Base-by-base conservation (phyloP, 2,113 vertebrate species). In the Tor tambroides region DNA sequence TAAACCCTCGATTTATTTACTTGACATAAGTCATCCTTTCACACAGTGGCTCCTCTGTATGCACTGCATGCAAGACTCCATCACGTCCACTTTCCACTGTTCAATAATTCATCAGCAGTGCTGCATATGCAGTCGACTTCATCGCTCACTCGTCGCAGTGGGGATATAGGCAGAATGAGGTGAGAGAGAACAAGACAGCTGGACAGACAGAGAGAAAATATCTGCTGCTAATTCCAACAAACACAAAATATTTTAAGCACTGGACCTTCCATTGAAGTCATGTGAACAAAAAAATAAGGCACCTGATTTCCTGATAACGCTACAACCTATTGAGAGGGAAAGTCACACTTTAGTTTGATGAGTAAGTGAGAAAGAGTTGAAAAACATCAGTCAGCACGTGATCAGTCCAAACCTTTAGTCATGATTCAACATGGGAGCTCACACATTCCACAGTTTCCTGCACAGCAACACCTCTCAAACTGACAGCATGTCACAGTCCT, bases 41-140 rank as follows among this genome's bases (percentile, higher is more conserved):
- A 90, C 86, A 87, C 89, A 32, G 80, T 43, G 56, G 51, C 38
- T 83, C 43, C 6, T 86, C 85, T 79, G 88, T 87, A 89, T 89
- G 88, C 63, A 15, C 63, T 63, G 81, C 41, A 65, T 54, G 78
- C 83, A 12, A 56, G 81, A 84, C 90, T 84, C 14, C 88, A 90
- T 93, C 92, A 90, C 90, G 85, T 91, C 84, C 88, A 91, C 85
- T 91, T 92, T 87, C 88, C 78, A 35, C 88, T 91, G 89, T 89
- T 94, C 89, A 93, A 94, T 94, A 92, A 94, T 92, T 92, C 90
- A 94, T 90, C 89, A 87, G 87, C 86, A 88, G 83, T 81, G 86
- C 91, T 90, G 89, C 85, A 75, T 85, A 85, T 91, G 88, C 54
- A 90, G 87, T 32, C 65, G 69, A 89, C 78, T 80, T 80, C 78